A percentile compares a stretch with the other conserved stretches of the same genome.
These are phyloP conservation scores for Solenopsis fugax DNA, from an alignment of 1,140 invertebrate genomes.

Conservation along the genomic window DNA sequence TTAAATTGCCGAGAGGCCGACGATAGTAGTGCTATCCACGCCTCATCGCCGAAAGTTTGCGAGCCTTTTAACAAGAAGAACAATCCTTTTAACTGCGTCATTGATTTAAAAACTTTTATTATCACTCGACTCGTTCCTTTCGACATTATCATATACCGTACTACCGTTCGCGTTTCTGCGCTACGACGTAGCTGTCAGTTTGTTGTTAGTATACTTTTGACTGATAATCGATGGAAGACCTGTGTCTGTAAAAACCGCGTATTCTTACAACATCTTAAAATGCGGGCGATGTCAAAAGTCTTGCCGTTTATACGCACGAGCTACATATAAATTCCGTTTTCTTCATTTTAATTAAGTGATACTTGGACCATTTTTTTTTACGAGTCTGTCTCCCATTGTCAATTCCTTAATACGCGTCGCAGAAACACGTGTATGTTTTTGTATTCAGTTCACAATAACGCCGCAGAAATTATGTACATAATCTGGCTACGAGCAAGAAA, in stretches of 20 bases:
- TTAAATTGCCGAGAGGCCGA: conserved; percentile 30
- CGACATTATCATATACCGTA: background rate
- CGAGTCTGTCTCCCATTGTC: background rate
- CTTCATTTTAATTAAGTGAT: background rate
- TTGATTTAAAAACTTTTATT: conserved; percentile 13
- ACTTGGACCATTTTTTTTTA: background rate
- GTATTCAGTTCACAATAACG: conserved; percentile 10
- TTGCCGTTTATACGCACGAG: background rate
- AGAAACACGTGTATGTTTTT: background rate
- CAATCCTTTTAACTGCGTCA: conserved; percentile 21
- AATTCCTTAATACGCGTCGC: background rate
- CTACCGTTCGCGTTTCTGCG: background rate
- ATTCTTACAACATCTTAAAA: background rate
- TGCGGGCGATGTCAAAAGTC: background rate
- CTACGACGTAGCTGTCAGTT: background rate
- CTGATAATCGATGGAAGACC: conserved; percentile 28
- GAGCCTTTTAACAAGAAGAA: conserved; percentile 17
- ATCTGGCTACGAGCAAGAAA: conserved; percentile 19
- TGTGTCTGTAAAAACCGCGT: background rate
- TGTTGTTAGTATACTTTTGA: background rate
- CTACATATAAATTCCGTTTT: background rate
- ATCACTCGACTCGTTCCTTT: background rate
- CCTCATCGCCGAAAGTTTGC: background rate
- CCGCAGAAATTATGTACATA: conserved; percentile 9
- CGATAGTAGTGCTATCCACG: background rate